phyloP scores from a whole-genome alignment of 2,888 invertebrate species.

The Disparrhopalites patrizii region DNA sequence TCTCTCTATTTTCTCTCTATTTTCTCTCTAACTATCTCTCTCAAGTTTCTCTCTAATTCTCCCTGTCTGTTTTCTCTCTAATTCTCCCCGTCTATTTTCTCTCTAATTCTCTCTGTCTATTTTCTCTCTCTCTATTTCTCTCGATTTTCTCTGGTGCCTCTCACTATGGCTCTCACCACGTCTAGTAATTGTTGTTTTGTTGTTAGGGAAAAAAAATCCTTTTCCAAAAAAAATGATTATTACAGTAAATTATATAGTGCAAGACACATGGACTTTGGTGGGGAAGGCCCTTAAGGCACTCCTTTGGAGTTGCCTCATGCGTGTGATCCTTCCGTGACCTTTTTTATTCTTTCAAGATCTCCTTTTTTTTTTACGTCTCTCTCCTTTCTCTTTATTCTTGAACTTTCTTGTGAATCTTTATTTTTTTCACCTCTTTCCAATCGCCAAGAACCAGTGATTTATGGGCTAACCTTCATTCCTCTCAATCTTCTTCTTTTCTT shows the following conservation, averaged over 20 bases:
- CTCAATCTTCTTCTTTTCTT: not conserved
- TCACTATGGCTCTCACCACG: no score
- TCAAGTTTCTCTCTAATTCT: no score
- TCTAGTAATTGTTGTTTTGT: no score
- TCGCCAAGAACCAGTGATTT: not conserved
- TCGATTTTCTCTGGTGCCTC: no score
- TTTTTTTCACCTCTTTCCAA: conserved; percentile 4
- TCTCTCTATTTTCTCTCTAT: no score
- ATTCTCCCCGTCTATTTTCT: no score
- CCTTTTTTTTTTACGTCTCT: not conserved
- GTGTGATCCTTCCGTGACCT: conserved; percentile 14
- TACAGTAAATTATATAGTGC: conserved; percentile 19
- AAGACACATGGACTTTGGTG: conserved; percentile 1
- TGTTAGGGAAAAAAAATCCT: no score
- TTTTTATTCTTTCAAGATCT: not conserved
- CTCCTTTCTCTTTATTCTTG: not conserved
- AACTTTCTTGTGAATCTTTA: conserved; percentile 1
- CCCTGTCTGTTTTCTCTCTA: no score
- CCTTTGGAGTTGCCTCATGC: not conserved
- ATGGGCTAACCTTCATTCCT: not conserved
- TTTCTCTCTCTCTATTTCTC: no score
- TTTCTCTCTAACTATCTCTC: no score
- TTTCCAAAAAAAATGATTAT: conserved; percentile 11
- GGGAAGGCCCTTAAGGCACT: not conserved
- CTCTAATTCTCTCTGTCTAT: no score